A percentile compares a stretch with the other conserved stretches of the same genome.
Evolutionary conservation across 2,113 vertebrate genomes (phyloP).

Genomic region (Scartelaos histophorus): DNA sequence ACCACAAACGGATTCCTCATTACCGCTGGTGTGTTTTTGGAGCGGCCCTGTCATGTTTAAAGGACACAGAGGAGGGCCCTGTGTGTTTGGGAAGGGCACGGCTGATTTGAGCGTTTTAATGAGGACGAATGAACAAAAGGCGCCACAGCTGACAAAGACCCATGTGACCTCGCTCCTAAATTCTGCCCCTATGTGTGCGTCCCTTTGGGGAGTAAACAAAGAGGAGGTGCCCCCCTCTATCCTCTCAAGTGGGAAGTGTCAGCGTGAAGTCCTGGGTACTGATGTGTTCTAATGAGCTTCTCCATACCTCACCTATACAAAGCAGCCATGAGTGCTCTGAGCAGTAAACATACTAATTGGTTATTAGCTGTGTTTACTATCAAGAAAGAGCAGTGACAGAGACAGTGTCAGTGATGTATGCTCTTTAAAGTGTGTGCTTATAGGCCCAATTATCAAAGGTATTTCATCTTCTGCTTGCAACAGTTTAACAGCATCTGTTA

Average conservation of each 20-base stretch:
- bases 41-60: conserved; percentile 28
- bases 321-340: conserved; percentile 10
- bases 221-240: conserved; percentile 34
- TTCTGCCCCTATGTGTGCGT: conserved; percentile 49
- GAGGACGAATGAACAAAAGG: conserved; percentile 62
- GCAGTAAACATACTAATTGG: conserved; percentile 58
- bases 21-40: conserved; percentile 43
- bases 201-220: conserved; percentile 55
- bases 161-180: conserved; percentile 60
- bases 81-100: conserved; percentile 43
- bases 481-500: neutral
- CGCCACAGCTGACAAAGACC: conserved; percentile 58
- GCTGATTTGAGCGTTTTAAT: conserved; percentile 65
- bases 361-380: conserved; percentile 58
- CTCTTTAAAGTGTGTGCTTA: conserved; percentile 16
- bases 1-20: neutral
- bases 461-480: neutral
- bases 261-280: conserved; percentile 62
- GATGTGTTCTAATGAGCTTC: conserved; percentile 68
- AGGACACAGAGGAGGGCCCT: conserved; percentile 47
- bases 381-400: conserved; percentile 24
- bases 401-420: conserved; percentile 13
- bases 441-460: neutral
- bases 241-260: conserved; percentile 56
- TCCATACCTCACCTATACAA: conserved; percentile 25